Conservation (phyloP, 2,113 vertebrate genomes). For the Hydropotes inermis region DNA sequence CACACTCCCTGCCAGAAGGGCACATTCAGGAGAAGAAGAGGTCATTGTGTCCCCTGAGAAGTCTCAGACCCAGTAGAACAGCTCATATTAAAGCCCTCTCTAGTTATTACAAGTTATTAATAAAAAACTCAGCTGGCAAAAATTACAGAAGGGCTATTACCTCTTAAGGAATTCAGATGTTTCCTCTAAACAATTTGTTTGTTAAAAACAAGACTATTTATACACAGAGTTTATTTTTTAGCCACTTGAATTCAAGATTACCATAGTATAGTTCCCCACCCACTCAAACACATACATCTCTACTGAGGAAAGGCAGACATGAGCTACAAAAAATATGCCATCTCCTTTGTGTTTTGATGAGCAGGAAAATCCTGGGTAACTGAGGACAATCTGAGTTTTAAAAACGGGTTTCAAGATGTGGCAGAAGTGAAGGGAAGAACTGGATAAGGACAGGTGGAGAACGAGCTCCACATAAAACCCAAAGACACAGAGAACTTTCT, state of each 20-base stretch:
- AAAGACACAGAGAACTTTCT: neutral
- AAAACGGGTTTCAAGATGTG: neutral
- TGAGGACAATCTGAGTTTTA: neutral
- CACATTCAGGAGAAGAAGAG: neutral
- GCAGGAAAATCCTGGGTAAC: neutral
- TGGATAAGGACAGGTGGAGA: neutral
- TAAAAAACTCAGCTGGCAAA: neutral
- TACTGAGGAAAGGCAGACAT: neutral
- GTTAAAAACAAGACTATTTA: neutral
- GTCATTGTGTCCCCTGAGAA: neutral
- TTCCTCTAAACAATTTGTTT: neutral
- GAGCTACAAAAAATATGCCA: neutral
- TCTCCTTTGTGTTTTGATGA: neutral
- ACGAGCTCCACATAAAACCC: neutral
- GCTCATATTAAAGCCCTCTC: neutral
- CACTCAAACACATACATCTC: neutral
- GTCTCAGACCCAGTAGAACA: neutral
- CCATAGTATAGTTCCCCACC: neutral
- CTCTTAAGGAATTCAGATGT: neutral
- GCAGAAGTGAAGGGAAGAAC: neutral
- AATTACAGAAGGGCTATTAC: neutral
- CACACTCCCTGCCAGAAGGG: neutral
- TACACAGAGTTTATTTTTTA: neutral
- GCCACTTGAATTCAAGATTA: neutral
- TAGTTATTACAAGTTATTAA: neutral